Evolutionary conservation across 2,888 invertebrate genomes (phyloP), one percentile per base, ranked within the genome.

Genomic region (Acanthoscelides obtectus): DNA sequence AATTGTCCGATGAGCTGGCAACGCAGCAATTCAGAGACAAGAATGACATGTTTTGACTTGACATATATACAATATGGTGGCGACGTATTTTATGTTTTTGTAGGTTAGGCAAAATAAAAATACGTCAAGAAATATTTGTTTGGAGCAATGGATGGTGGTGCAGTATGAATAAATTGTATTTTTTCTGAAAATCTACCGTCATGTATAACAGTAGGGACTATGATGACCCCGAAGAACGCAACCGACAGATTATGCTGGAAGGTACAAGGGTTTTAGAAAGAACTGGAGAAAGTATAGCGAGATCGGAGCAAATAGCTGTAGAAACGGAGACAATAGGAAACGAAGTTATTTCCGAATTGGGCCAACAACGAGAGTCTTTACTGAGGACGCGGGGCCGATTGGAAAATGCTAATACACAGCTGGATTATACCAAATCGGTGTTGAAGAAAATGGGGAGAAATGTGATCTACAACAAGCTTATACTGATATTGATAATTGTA

Each of bases 261-360:
- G 89, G 90, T 3, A 85, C 87, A 72, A 86, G 86, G 69, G 86
- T 88, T 19, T 80, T 92, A 67, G 89, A 90, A 78, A 84, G 91
- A 69, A 90, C 92, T 0, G 87, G 89, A 0, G 88, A 89, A 72
- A 91, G 91, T 76, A 86, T 93, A 12, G 88, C 88, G 0, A 87
- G 94, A 71, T 92, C 94, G 0, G 91, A 92, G 76, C 90, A 90
- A 80, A 88, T 94, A 67, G 88, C 88, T 0, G 88, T 91, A 2
- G 94, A 96, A 86, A 94, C 94, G 0, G 95, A 95, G 85, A 88
- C 90, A 79, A 89, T 95, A 75, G 95, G 94, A 5, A 89, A 90
- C 0, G 92, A 91, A 82, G 93, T 94, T 0, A 88, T 95, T 6
- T 88, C 90, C 0, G 95, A 95, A 78, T 85, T 96, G 64, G 90